Evolutionary conservation across 2,797 vertebrate species (phyloP), one percentile per base, ranked within the genome.

Genomic region (Aeoliscus strigatus): DNA sequence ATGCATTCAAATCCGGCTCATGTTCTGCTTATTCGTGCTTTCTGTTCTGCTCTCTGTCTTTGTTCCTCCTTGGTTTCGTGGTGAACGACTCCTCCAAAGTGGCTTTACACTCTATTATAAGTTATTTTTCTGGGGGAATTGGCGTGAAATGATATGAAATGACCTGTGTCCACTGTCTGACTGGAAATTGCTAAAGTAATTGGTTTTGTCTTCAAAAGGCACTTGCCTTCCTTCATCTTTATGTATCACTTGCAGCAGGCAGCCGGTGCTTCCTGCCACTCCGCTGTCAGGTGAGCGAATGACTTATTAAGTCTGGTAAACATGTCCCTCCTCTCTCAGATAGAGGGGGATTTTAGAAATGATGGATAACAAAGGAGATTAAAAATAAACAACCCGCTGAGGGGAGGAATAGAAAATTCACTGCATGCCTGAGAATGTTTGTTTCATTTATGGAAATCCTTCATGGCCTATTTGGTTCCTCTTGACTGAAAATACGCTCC

Each of bases 361-460:
- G 54, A 72, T 56, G 52, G 70, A 73, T 74, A 76, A 73, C 55
- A 78, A 66, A 61, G 41, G 35, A 75, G 70, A 79, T 76, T 77
- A 77, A 78, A 81, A 71, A 70, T 63, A 83, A 81, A 74, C 75
- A 77, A 75, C 73, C 58, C 60, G 58, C 71, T 62, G 77, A 16
- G 25, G 51, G 39, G 51, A 39, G 40, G 51, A 71, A 58, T 67
- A 37, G 45, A 34, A 51, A 44, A 68, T 42, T 31, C 17, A 43
- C 24, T 23, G 37, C 24, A 28, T 41, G 41, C 41, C 30, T 30
- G 26, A 51, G 51, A 44, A 61, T 54, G 47, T 67, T 69, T 74
- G 57, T 75, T 66, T 72, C 35, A 51, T 80, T 77, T 67, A 67
- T 75, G 51, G 61, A 69, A 67, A 68, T 75, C 24, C 5, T 61